Percentiles rank a stretch among this genome's conserved stretches.
These are phyloP conservation scores for Epizoanthus scotinus DNA, from an alignment of 92 coral and sea anemone species.

Conservation along the genomic window DNA sequence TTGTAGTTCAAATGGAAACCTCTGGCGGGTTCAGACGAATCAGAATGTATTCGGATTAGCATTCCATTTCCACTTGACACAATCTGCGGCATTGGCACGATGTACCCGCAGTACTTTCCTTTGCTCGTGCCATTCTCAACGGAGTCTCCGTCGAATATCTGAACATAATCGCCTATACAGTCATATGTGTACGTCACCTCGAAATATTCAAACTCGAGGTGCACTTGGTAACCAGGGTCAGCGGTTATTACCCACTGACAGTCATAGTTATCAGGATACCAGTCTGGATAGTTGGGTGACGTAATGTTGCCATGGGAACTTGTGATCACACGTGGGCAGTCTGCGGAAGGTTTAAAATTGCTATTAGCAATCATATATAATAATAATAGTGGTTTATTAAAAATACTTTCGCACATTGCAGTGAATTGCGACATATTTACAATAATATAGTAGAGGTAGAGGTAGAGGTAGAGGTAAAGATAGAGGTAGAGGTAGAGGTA, in stretches of 20 bases:
- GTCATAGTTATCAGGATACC: conserved; percentile 61
- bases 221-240: conserved; percentile 60
- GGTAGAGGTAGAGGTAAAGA: too few relatives aligned
- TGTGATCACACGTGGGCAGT: conserved; percentile 62
- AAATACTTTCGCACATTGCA: too few relatives aligned
- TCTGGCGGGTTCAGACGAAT: conserved; percentile 40
- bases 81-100: conserved; percentile 43
- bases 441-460: too few relatives aligned
- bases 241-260: conserved; percentile 62
- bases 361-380: too few relatives aligned
- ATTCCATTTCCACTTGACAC: conserved; percentile 51
- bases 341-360: conserved; percentile 9
- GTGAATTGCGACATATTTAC: too few relatives aligned
- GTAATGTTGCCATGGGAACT: conserved; percentile 51
- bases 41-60: conserved; percentile 48
- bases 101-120: conserved; percentile 54
- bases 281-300: conserved; percentile 73
- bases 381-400: too few relatives aligned
- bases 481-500: too few relatives aligned
- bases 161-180: conserved; percentile 62
- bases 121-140: conserved; percentile 45
- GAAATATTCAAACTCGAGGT: conserved; percentile 57
- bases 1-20: conserved; percentile 56
- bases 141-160: conserved; percentile 39
- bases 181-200: conserved; percentile 48